Evolutionary conservation across 2,888 invertebrate genomes (phyloP).

Genomic region (Papilio protenor): DNA sequence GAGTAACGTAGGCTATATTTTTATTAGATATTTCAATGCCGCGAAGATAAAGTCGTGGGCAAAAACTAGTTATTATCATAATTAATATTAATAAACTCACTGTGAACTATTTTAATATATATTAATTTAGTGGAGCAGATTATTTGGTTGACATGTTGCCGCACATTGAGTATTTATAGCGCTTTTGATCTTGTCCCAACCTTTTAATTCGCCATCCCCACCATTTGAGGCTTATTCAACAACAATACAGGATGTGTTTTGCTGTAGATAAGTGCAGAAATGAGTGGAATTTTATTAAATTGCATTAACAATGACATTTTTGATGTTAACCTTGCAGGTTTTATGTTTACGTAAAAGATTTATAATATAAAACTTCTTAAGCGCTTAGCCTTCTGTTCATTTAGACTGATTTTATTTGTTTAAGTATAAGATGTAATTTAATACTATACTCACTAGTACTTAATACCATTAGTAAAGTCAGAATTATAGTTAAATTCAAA

Average conservation of each 20-base stretch:
- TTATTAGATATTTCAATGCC: too few species aligned
- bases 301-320: not conserved
- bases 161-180: conserved; percentile 15
- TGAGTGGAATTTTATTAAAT: conserved; percentile 1
- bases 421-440: too few species aligned
- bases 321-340: not conserved
- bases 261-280: not conserved
- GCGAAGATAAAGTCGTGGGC: too few species aligned
- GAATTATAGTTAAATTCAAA: too few species aligned
- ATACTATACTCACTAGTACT: too few species aligned
- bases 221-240: conserved; percentile 9
- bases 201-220: conserved; percentile 7
- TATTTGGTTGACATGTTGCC: not conserved
- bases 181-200: not conserved
- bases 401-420: not conserved
- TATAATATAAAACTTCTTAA: not conserved
- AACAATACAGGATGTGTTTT: conserved; percentile 11
- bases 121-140: not conserved
- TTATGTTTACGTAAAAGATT: not conserved
- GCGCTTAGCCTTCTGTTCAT: not conserved
- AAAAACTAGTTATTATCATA: not conserved
- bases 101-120: not conserved
- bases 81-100: conserved; percentile 15
- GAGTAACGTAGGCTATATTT: too few species aligned
- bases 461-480: too few species aligned